Conservation (phyloP, 2,113 vertebrate species). For the Cyprinodon tularosa region DNA sequence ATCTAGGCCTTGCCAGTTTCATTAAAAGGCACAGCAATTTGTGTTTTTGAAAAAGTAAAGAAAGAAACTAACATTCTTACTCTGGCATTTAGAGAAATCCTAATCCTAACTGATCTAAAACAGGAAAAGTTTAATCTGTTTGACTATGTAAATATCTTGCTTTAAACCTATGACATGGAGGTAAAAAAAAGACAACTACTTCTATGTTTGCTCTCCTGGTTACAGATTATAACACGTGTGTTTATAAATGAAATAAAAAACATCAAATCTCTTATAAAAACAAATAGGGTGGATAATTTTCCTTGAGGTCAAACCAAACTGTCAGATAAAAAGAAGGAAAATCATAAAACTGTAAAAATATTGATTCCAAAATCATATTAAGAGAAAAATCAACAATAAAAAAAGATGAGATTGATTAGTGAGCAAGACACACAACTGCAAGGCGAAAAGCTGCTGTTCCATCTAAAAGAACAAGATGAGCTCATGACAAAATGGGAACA, state of each 20-base stretch:
- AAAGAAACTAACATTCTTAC: no score
- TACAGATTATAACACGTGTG: background rate
- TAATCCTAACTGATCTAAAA: no score
- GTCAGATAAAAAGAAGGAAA: background rate
- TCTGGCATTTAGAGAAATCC: no score
- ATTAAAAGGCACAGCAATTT: no score
- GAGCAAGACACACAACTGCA: conserved; percentile 12
- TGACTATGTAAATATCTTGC: no score
- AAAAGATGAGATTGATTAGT: background rate
- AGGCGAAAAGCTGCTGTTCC: conserved; percentile 34
- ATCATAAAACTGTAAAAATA: conserved; percentile 1
- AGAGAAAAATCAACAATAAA: background rate
- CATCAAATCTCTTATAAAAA: background rate
- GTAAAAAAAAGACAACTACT: no score
- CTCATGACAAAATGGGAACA: conserved; percentile 58
- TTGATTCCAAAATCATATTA: background rate
- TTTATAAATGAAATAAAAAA: background rate
- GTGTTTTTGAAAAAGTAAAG: no score
- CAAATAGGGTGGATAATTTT: background rate
- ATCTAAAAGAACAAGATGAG: conserved; percentile 53
- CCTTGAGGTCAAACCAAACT: background rate
- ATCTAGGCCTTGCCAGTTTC: no score
- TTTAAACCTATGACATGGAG: no score
- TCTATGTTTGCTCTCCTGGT: no score
- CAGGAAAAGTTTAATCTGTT: no score